phyloP scores from a whole-genome alignment of 2,888 invertebrate species.

The Rhagonycha fulva region DNA sequence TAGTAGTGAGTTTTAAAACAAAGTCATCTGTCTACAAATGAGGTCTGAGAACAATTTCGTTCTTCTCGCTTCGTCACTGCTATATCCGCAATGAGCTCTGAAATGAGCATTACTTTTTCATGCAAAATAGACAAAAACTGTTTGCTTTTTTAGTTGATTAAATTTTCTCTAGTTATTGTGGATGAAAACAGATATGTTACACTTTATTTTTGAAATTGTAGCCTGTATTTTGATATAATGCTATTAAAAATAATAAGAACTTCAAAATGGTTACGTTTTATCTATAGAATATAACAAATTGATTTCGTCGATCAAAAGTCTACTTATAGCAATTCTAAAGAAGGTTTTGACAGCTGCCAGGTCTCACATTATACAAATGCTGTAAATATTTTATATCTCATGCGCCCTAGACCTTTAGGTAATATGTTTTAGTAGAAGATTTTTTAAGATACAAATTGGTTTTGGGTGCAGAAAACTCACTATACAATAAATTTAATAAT shows the following conservation, averaged over 20 bases:
- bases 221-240: neutral
- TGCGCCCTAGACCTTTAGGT: slow-evolving; percentile 9
- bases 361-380: slow-evolving; percentile 26
- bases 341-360: slow-evolving; percentile 30
- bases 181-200: neutral
- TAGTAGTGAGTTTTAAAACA: slow-evolving; percentile 14
- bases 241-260: neutral
- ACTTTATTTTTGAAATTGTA: neutral
- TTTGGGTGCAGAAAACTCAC: neutral
- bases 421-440: slow-evolving; percentile 17
- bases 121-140: slow-evolving; percentile 46
- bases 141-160: slow-evolving; percentile 3
- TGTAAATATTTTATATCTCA: slow-evolving; percentile 24
- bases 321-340: slow-evolving; percentile 24
- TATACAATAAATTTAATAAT: neutral
- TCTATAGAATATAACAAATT: slow-evolving; percentile 30
- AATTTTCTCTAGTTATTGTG: slow-evolving; percentile 1
- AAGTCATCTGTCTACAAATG: slow-evolving; percentile 31
- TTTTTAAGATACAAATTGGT: slow-evolving; percentile 9
- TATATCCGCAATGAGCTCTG: slow-evolving; percentile 40
- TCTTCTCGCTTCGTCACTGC: slow-evolving; percentile 32
- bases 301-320: slow-evolving; percentile 29
- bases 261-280: neutral
- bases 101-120: slow-evolving; percentile 43
- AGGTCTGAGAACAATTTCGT: slow-evolving; percentile 30